These are phyloP conservation scores for Zootoca vivipara DNA, from an alignment of 2,113 vertebrate species.

Conservation along the genomic window DNA sequence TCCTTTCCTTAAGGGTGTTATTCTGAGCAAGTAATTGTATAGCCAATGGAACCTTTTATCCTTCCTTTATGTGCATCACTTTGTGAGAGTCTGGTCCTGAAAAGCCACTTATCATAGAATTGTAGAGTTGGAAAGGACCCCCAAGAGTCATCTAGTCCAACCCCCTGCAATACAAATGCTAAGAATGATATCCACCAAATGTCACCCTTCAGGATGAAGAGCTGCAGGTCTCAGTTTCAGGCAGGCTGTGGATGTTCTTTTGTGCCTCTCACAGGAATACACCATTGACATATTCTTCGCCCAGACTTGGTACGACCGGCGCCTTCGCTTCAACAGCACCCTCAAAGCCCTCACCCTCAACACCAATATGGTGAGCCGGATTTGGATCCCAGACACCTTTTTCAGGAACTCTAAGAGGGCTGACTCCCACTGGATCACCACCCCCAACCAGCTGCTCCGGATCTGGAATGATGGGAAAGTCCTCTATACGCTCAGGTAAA, in stretches of 20 bases:
- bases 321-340: constrained; percentile 77
- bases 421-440: constrained; percentile 75
- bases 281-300: constrained; percentile 82
- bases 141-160: too few relatives aligned
- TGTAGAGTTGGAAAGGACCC: too few relatives aligned
- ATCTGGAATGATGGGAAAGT: constrained; percentile 82
- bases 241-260: neutral
- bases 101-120: neutral
- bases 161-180: neutral
- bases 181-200: neutral
- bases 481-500: constrained; percentile 75
- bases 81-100: neutral
- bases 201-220: neutral
- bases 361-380: constrained; percentile 78
- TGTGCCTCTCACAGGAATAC: constrained; percentile 73
- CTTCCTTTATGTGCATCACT: neutral
- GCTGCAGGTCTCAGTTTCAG: neutral
- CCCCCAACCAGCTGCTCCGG: constrained; percentile 78
- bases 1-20: neutral
- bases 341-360: constrained; percentile 77
- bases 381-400: constrained; percentile 82
- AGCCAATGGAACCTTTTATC: neutral
- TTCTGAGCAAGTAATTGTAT: neutral
- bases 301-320: constrained; percentile 82
- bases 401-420: constrained; percentile 79